Percentiles rank a stretch among this genome's conserved stretches.
phyloP scores from a whole-genome alignment of 2,888 invertebrate genomes.

The Mythimna impura region DNA sequence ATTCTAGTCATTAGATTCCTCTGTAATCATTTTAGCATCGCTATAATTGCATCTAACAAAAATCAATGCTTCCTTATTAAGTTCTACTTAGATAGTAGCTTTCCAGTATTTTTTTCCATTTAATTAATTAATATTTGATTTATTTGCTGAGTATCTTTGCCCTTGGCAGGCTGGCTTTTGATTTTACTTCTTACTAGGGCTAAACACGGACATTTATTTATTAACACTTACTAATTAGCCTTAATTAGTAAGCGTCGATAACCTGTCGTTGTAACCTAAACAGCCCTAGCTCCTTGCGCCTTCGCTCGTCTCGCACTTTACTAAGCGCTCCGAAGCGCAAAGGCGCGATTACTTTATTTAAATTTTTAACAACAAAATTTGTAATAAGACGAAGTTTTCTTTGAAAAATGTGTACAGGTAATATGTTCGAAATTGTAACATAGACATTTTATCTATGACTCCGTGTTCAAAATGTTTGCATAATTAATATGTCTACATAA shows the following conservation, averaged over 20 bases:
- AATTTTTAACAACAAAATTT: neutral
- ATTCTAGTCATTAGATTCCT: neutral
- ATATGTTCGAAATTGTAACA: slow-evolving; percentile 3
- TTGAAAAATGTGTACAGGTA: neutral
- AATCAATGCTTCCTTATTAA: slow-evolving; percentile 4
- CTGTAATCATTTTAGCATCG: neutral
- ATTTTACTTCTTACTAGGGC: slow-evolving; percentile 1
- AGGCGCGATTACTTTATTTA: neutral
- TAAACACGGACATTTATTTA: neutral
- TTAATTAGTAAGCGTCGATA: neutral
- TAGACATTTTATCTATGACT: too few species aligned
- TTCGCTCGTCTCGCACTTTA: neutral
- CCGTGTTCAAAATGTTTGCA: neutral
- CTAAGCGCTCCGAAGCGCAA: neutral
- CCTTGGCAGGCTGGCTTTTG: slow-evolving; percentile 30
- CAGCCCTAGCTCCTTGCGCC: neutral
- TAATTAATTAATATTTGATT: neutral
- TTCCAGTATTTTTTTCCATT: neutral
- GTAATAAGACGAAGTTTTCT: neutral
- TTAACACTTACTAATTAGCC: too few species aligned
- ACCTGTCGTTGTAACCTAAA: neutral
- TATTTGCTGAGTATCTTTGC: slow-evolving; percentile 3
- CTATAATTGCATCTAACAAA: slow-evolving; percentile 7
- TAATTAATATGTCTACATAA: neutral
- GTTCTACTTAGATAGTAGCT: slow-evolving; percentile 1